Percentiles rank a stretch among this genome's conserved stretches.
phyloP scores from a whole-genome alignment of 2,797 vertebrate species.

The Centropyge bicolor region DNA sequence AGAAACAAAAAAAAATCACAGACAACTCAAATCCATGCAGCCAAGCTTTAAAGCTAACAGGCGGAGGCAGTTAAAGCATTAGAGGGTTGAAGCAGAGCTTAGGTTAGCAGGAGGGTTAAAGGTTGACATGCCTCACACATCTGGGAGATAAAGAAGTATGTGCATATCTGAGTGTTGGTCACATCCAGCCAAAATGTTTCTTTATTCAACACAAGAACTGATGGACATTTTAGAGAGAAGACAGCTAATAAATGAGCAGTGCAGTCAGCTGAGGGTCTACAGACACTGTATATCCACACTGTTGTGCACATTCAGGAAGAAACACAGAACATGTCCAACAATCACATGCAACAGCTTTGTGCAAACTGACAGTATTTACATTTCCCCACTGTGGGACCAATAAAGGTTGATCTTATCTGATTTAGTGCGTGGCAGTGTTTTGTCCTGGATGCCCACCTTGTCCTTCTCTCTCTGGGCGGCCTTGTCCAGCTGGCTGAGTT shows the following conservation, averaged over 20 bases:
- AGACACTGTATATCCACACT: background rate
- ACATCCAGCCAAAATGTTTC: constrained; percentile 24
- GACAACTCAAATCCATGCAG: constrained; percentile 73
- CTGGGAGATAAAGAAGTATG: constrained; percentile 3
- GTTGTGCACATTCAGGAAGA: constrained; percentile 37
- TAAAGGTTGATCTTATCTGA: too few relatives aligned
- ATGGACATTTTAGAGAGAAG: constrained; percentile 15
- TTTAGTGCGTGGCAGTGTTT: background rate
- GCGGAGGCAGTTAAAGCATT: constrained; percentile 50
- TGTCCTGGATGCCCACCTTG: constrained; percentile 86
- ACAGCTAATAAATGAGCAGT: constrained; percentile 31
- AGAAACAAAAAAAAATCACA: constrained; percentile 63
- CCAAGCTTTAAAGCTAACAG: constrained; percentile 56
- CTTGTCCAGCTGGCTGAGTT: constrained; percentile 89
- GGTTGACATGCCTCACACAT: constrained; percentile 23
- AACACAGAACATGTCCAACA: constrained; percentile 28
- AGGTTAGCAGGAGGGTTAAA: constrained; percentile 40
- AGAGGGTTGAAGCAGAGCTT: constrained; percentile 44
- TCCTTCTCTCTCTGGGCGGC: constrained; percentile 91
- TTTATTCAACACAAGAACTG: constrained; percentile 15
- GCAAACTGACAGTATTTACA: constrained; percentile 5
- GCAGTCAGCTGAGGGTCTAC: constrained; percentile 36
- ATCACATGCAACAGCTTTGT: constrained; percentile 53
- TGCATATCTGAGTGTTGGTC: constrained; percentile 30
- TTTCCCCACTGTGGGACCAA: too few relatives aligned